Evolutionary conservation across 2,113 vertebrate species (phyloP).

Genomic region (Empidonax alnorum): DNA sequence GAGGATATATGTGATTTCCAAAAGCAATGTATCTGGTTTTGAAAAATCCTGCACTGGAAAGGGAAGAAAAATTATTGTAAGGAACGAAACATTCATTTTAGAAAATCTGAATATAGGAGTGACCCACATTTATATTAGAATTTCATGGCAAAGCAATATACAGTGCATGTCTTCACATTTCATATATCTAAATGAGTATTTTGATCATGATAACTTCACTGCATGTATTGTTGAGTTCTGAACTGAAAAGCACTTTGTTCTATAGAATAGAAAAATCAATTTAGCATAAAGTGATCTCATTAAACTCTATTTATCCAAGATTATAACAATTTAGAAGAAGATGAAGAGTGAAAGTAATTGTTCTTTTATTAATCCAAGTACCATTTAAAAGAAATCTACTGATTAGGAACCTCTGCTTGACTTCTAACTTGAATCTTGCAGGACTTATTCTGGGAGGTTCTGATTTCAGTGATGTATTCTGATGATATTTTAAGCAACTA

Average conservation of each 20-base stretch:
- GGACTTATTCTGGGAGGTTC: background rate
- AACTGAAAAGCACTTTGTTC: constrained; percentile 29
- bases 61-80: background rate
- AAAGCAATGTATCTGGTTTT: constrained; percentile 24
- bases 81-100: constrained; percentile 25
- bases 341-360: constrained; percentile 49
- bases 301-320: constrained; percentile 54
- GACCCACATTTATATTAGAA: constrained; percentile 8
- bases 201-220: background rate
- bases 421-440: background rate
- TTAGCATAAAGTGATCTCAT: constrained; percentile 56
- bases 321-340: constrained; percentile 46
- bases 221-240: background rate
- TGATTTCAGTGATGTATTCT: background rate
- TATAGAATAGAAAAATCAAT: constrained; percentile 40
- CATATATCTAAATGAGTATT: background rate
- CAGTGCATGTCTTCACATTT: background rate
- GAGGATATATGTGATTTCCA: constrained; percentile 39
- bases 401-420: background rate
- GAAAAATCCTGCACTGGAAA: constrained; percentile 10
- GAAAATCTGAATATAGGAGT: constrained; percentile 22
- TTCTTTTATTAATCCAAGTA: constrained; percentile 52
- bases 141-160: constrained; percentile 8
- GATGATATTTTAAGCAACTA: background rate
- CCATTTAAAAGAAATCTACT: constrained; percentile 20